Conservation (phyloP, 2,797 vertebrate species). For the Enteromius viviparus region DNA sequence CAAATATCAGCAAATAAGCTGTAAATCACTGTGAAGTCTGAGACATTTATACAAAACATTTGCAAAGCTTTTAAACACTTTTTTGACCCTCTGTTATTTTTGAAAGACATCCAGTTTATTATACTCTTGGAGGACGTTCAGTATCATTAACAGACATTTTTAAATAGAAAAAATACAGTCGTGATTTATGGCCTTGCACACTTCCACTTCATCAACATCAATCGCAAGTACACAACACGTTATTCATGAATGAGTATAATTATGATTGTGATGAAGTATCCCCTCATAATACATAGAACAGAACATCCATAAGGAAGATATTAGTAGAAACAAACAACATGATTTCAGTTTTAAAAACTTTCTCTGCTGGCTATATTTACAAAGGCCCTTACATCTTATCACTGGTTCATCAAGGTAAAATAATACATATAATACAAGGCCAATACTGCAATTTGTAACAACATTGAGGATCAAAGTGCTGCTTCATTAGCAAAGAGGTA, state of each 20-base stretch:
- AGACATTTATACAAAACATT: conserved; percentile 30
- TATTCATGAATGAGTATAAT: not conserved
- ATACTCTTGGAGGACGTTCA: not conserved
- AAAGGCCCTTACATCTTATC: not conserved
- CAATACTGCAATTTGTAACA: not conserved
- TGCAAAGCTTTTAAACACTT: conserved; percentile 7
- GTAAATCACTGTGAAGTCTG: not conserved
- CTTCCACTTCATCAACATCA: not conserved
- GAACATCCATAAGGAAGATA: conserved; percentile 6
- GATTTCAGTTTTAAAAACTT: not conserved
- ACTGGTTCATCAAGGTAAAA: not conserved
- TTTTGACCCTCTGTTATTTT: conserved; percentile 9
- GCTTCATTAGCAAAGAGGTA: not conserved
- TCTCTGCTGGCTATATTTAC: not conserved
- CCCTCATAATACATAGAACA: not conserved
- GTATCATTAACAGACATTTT: not conserved
- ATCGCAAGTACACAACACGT: not conserved
- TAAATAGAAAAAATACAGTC: not conserved
- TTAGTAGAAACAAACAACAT: not conserved
- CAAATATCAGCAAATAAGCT: not conserved
- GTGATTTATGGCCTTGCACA: conserved; percentile 7
- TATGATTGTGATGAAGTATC: conserved; percentile 17
- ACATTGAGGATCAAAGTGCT: not conserved
- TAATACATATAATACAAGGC: not conserved
- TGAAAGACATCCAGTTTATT: conserved; percentile 18